Evolutionary conservation across 2,113 vertebrate species (phyloP), one percentile per base, ranked within the genome.

Genomic region (Tetraodon nigroviridis): DNA sequence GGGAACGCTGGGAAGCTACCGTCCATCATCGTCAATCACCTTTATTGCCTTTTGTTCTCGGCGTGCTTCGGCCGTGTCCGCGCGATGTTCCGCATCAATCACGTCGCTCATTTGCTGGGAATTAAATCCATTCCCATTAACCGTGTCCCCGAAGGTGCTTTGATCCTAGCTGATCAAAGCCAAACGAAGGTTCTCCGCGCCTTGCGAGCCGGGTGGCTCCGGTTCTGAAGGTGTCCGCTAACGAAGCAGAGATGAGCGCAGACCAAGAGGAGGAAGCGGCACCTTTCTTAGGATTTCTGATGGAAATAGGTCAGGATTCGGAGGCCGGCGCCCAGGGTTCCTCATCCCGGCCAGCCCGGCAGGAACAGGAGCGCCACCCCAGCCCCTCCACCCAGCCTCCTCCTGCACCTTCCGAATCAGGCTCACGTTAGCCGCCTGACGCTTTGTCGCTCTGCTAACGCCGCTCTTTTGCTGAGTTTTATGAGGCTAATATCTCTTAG

Each of bases 291-390:
- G n/a, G n/a, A 84, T 87, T 80, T 88, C 77, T 84, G 86, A 83
- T 76, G 82, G 84, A 88, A 89, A 88, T 89, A 83, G 89, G 89
- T 89, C 88, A 90, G 84, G 80, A 87, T 85, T 79, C 79, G 58
- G 71, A 77, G 76, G 71, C 62, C 22, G 55, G n/a, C n/a, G n/a
- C n/a, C n/a, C n/a, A n/a, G n/a, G n/a, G n/a, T n/a, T n/a, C n/a
- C n/a, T n/a, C n/a, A n/a, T n/a, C n/a, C n/a, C n/a, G 71, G 76
- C 81, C 73, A 62, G 78, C 85, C 83, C 81, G 27, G 65, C 61
- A 84, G 83, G 79, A 88, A 86, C 86, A 27, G 24, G 3, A 3
- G 3, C 24, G 5, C 24, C 24, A 2, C 24, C n/a, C n/a, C n/a
- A n/a, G 3, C 32, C 32, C 32, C 32, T 10, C 7, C 32, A 2